phyloP scores from a whole-genome alignment of 1,140 invertebrate genomes.

The Chironomus striatipennis region DNA sequence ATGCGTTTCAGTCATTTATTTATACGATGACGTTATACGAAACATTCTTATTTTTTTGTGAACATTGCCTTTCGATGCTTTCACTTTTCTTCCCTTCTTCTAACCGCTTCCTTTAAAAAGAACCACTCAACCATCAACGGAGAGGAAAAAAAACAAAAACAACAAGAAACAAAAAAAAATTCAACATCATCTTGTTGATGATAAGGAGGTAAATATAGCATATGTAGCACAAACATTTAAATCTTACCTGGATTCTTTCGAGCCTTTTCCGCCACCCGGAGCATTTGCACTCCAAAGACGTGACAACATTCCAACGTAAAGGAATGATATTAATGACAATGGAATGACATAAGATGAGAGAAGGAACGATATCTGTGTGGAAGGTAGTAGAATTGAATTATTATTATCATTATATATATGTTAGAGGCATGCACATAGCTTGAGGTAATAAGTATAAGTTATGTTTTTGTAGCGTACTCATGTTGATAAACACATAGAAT shows the following conservation, averaged over 20 bases:
- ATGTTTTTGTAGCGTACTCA: too few relatives aligned
- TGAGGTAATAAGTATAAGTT: too few relatives aligned
- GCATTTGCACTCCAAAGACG: conserved; percentile 72
- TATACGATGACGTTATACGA: too few relatives aligned
- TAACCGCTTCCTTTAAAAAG: too few relatives aligned
- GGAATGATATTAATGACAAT: conserved; percentile 70
- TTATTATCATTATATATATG: background rate
- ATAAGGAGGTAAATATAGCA: too few relatives aligned
- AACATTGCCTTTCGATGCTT: too few relatives aligned
- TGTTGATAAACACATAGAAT: too few relatives aligned
- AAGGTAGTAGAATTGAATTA: background rate
- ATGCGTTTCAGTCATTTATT: too few relatives aligned
- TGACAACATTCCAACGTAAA: conserved; percentile 86
- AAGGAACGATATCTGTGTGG: conserved; percentile 76
- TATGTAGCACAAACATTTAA: too few relatives aligned
- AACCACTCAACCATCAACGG: background rate
- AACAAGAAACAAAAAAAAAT: background rate
- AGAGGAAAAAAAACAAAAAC: background rate
- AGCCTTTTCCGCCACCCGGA: conserved; percentile 56
- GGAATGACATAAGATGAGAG: conserved; percentile 79
- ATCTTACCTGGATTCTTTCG: conserved; percentile 44
- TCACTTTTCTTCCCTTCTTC: too few relatives aligned
- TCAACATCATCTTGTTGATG: background rate
- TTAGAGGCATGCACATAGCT: too few relatives aligned
- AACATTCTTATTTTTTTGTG: too few relatives aligned